Conservation (phyloP, 2,113 vertebrate species). For the Ophiodon elongatus region DNA sequence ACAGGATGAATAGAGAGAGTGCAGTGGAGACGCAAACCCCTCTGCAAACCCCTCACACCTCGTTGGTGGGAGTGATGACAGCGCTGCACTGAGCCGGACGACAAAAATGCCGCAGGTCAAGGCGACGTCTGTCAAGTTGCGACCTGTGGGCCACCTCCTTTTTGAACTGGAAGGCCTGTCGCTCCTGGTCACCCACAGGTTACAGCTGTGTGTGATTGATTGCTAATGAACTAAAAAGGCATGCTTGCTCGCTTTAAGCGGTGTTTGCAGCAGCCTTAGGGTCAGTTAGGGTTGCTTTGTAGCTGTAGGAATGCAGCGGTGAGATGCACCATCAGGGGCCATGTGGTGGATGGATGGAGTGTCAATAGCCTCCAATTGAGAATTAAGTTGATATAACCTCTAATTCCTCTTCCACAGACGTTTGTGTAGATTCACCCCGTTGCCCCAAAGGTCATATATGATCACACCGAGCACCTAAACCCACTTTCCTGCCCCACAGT, state of each 20-base stretch:
- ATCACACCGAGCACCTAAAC: conserved; percentile 3
- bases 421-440: background rate
- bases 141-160: conserved; percentile 47
- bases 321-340: background rate
- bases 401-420: conserved; percentile 1
- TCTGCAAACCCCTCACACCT: conserved; percentile 52
- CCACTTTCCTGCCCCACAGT: background rate
- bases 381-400: conserved; percentile 9
- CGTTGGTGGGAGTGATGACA: conserved; percentile 56
- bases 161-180: background rate
- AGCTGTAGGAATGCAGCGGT: background rate
- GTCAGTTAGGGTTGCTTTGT: background rate
- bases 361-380: background rate
- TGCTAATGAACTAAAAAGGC: background rate
- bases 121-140: conserved; percentile 60
- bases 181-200: conserved; percentile 9
- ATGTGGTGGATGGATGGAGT: background rate
- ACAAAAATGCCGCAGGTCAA: conserved; percentile 59
- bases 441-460: conserved; percentile 25
- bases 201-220: conserved; percentile 12
- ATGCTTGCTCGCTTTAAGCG: background rate
- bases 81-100: conserved; percentile 36
- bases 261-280: background rate
- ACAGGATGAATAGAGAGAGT: conserved; percentile 47
- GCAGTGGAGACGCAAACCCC: conserved; percentile 28